phyloP scores from a whole-genome alignment of 2,797 vertebrate genomes.

The Coluber constrictor region DNA sequence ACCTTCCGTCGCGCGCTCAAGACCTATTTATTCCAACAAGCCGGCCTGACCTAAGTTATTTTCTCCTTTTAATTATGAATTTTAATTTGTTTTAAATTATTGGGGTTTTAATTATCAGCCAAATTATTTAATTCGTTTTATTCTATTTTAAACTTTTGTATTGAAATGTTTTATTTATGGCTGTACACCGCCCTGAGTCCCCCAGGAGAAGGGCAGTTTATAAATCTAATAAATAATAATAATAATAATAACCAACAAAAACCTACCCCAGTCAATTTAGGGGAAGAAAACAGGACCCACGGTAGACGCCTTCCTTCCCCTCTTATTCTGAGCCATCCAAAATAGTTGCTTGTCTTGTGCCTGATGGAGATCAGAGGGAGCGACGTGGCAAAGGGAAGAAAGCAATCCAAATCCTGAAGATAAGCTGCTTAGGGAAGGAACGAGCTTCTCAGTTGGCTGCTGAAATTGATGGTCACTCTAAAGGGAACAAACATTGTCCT shows the following conservation, averaged over 20 bases:
- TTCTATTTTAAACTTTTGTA: too few relatives aligned
- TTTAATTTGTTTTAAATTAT: too few relatives aligned
- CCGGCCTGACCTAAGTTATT: too few relatives aligned
- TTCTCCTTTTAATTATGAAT: too few relatives aligned
- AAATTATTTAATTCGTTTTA: too few relatives aligned
- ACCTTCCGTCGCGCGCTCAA: too few relatives aligned
- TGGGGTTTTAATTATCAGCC: too few relatives aligned
- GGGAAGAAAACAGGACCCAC: not conserved
- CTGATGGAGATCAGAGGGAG: not conserved
- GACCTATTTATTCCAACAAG: too few relatives aligned
- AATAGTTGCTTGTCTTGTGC: not conserved
- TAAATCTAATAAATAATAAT: too few relatives aligned
- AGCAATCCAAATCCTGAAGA: not conserved
- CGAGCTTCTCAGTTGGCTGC: not conserved
- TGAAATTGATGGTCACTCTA: not conserved
- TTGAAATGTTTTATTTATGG: too few relatives aligned
- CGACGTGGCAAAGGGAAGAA: not conserved
- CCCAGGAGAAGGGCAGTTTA: too few relatives aligned
- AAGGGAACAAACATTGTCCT: not conserved
- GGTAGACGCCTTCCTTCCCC: not conserved
- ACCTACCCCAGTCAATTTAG: not conserved
- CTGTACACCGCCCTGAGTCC: too few relatives aligned
- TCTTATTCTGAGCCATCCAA: not conserved
- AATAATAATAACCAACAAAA: not conserved
- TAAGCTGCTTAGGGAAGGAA: slow-evolving; percentile 10